Percentiles rank a stretch among this genome's conserved stretches.
Conservation (phyloP, 1,140 invertebrate genomes). For the Zaprionus capensis region DNA sequence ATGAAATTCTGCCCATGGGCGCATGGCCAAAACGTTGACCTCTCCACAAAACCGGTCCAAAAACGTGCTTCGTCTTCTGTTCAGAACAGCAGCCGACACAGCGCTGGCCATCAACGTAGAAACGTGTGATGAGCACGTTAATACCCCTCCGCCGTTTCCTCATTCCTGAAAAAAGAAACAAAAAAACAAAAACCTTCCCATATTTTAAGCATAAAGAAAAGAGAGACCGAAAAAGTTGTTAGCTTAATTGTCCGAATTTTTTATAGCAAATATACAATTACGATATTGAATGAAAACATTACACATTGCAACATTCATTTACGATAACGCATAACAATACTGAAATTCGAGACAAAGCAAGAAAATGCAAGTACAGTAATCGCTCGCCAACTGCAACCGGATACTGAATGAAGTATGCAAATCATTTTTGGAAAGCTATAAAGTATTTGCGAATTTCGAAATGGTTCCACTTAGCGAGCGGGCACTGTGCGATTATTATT, state of each 20-base stretch:
- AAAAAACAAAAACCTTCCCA: background rate
- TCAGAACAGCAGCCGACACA: conserved; percentile 13
- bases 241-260: conserved; percentile 66
- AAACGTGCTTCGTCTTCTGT: conserved; percentile 62
- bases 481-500: background rate
- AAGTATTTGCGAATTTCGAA: background rate
- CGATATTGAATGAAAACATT: conserved; percentile 30
- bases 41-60: conserved; percentile 71
- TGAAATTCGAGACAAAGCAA: background rate
- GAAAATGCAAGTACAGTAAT: background rate
- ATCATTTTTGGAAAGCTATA: background rate
- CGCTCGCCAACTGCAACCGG: background rate
- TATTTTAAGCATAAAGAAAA: conserved; percentile 13
- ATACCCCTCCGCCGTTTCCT: background rate
- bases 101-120: conserved; percentile 12
- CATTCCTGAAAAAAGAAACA: conserved; percentile 14
- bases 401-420: background rate
- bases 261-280: conserved; percentile 51
- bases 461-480: background rate
- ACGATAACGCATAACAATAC: background rate
- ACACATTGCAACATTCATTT: conserved; percentile 12
- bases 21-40: conserved; percentile 68
- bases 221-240: conserved; percentile 34
- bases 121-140: conserved; percentile 11
- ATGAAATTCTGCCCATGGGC: conserved; percentile 16